Base-by-base conservation (phyloP, 2,797 vertebrate genomes). In the Meda fulgida region DNA sequence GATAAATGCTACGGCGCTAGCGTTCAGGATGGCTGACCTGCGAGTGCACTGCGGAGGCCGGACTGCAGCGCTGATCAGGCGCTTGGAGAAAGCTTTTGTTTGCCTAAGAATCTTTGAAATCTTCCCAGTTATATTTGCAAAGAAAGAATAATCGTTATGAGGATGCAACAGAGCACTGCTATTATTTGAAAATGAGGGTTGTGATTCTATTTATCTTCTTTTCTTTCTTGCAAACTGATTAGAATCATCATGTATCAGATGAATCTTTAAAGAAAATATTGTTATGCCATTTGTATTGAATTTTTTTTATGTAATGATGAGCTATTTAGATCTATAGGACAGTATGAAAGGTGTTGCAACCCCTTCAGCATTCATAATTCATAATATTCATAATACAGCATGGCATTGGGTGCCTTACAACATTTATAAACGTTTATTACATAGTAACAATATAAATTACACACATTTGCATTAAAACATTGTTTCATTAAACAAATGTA, bases 1-100 rank as follows among this genome's bases (percentile, higher is more conserved):
- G 69, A 65, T 31, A 38, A 26, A 1, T 38, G 4, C 76, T 31
- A 2, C 55, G 81, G 58, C 46, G 60, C 82, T 76, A 46, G 78
- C 55, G 84, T 87, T 88, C 40, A 83, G 83, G 78, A 89, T 31
- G 73, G 79, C 86, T 90, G 89, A 90, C 90, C 89, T 63, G 29
- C 46, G 58, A 67, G 83, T 89, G 89, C 87, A 86, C 89, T 88
- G 63, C 8, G 76, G 80, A 85, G 81, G 84, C 21, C 40, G 46
- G 66, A 36, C 84, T 69, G 29, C 51, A 67, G 53, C 38, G 58
- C 76, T 83, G 66, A 83, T 83, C 29, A 26, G 53, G 80, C 43
- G 76, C 26, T 77, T 66, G 72, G 14, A 83, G 53, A 81, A 60
- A 51, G 23, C 48, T 26, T 84, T 85, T 80, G 83, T 83, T 89